A percentile compares a stretch with the other conserved stretches of the same genome.
phyloP scores from a whole-genome alignment of 2,113 vertebrate genomes.

The Chaetura pelagica region DNA sequence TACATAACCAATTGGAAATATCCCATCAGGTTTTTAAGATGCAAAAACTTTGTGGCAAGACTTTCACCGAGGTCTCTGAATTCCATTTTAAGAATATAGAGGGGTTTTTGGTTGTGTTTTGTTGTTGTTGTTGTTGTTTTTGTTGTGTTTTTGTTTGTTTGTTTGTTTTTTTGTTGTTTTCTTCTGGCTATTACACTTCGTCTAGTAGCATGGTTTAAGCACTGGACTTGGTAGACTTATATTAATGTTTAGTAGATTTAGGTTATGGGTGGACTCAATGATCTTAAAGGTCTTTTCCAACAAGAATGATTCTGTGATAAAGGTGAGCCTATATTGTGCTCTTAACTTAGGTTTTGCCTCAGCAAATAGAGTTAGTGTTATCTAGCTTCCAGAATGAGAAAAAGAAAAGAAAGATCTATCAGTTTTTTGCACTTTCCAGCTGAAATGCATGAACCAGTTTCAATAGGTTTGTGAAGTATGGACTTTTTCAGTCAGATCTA shows the following conservation, averaged over 20 bases:
- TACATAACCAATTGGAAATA: neutral
- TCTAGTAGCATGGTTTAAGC: no score
- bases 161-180: no score
- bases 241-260: no score
- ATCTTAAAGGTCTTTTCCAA: no score
- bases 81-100: neutral
- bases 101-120: fast-evolving
- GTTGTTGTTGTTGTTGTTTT: no score
- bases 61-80: neutral
- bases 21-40: neutral
- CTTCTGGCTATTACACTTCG: no score
- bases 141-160: no score
- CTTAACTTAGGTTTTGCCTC: neutral
- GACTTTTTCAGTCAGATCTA: neutral
- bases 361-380: neutral
- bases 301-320: no score
- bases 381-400: neutral
- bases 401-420: neutral
- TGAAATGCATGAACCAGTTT: neutral
- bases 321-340: neutral
- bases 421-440: neutral
- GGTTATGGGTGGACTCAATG: no score
- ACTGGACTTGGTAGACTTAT: no score
- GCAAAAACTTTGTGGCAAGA: neutral
- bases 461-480: neutral